Evolutionary conservation across 2,888 invertebrate genomes (phyloP).

Genomic region (Meloe dianella): DNA sequence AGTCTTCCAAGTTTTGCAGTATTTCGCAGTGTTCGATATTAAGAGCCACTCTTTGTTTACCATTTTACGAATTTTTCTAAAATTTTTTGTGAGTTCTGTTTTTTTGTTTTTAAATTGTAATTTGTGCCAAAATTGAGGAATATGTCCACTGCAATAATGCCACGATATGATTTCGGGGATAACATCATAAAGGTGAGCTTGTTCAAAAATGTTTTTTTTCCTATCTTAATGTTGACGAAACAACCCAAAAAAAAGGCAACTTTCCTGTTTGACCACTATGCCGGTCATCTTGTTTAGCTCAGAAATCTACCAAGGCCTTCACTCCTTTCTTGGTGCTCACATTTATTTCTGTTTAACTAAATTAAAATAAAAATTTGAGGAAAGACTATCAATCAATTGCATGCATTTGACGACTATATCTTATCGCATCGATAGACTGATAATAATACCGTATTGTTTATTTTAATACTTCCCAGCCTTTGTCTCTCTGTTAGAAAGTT

Average conservation of each 20-base stretch:
- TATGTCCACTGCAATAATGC: conserved; percentile 82
- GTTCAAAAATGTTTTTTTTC: not conserved
- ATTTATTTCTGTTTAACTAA: not conserved
- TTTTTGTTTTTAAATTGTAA: conserved; percentile 38
- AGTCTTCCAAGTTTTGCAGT: conserved; percentile 52
- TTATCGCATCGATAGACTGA: conserved; percentile 13
- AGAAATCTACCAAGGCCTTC: conserved; percentile 21
- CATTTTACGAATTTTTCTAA: conserved; percentile 32
- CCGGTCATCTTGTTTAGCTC: conserved; percentile 1
- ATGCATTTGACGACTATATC: not conserved
- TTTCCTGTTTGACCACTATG: conserved; percentile 24
- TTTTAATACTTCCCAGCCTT: conserved; percentile 22
- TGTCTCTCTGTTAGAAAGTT: conserved; percentile 17
- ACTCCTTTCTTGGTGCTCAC: not conserved
- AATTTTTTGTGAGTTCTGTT: conserved; percentile 26
- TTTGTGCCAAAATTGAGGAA: conserved; percentile 51
- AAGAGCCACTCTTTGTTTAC: conserved; percentile 17
- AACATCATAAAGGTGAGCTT: conserved; percentile 72
- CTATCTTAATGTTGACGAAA: not conserved
- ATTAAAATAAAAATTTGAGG: not conserved
- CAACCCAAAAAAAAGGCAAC: conserved; percentile 16
- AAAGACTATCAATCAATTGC: not conserved
- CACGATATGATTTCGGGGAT: conserved; percentile 78
- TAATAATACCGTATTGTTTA: conserved; percentile 12
- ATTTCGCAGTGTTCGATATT: conserved; percentile 46